phyloP scores from a whole-genome alignment of 1,140 invertebrate genomes.

The Musca vetustissima region DNA sequence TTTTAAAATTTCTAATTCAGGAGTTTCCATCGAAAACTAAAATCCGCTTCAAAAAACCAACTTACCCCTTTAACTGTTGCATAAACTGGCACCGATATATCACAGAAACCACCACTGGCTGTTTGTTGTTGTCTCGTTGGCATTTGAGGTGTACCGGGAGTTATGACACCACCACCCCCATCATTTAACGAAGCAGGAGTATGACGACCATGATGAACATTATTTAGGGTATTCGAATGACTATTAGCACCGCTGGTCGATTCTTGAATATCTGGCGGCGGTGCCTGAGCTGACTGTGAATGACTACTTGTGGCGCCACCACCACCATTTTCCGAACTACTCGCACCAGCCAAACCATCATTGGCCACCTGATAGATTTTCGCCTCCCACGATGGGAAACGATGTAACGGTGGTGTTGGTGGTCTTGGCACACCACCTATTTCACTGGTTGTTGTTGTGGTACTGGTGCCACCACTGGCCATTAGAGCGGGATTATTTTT shows the following conservation, averaged over 20 bases:
- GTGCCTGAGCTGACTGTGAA: conserved; percentile 12
- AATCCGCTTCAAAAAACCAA: neutral
- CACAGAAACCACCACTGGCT: conserved; percentile 71
- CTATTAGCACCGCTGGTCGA: conserved; percentile 36
- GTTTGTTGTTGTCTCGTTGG: conserved; percentile 56
- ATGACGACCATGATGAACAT: conserved; percentile 22
- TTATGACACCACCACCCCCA: conserved; percentile 31
- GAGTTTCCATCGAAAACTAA: neutral
- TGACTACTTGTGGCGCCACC: neutral
- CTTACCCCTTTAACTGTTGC: conserved; percentile 90
- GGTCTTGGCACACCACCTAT: conserved; percentile 63
- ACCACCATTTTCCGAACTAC: conserved; percentile 28
- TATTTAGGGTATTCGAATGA: conserved; percentile 27
- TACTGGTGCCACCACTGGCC: conserved; percentile 59
- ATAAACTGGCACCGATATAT: conserved; percentile 90
- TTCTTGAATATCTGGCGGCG: conserved; percentile 41
- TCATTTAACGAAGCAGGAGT: conserved; percentile 28
- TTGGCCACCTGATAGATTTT: conserved; percentile 89
- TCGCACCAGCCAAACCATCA: conserved; percentile 67
- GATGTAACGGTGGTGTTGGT: conserved; percentile 86
- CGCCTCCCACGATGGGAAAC: conserved; percentile 91
- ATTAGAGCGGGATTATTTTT: conserved; percentile 56
- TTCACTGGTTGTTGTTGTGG: conserved; percentile 54
- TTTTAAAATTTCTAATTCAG: too few relatives aligned
- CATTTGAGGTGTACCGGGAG: conserved; percentile 49